Evolutionary conservation across 2,888 invertebrate genomes (phyloP).

Genomic region (Paralinhomoeus sp.): DNA sequence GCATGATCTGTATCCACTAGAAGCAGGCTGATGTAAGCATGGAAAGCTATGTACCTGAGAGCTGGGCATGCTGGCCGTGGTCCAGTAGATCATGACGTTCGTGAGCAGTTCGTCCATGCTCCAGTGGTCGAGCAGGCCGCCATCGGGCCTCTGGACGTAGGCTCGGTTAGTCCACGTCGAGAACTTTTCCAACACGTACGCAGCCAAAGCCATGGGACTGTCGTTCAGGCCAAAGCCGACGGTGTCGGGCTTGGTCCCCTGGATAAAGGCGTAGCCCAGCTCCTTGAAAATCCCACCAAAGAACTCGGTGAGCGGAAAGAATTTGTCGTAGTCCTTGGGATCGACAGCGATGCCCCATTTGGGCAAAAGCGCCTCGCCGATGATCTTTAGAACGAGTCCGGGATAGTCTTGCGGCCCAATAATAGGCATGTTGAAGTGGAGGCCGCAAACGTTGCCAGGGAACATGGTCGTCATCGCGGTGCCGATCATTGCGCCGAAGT

Average conservation of each 20-base stretch:
- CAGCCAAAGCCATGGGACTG: conserved; percentile 61
- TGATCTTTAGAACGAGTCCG: conserved; percentile 9
- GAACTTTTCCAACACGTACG: conserved; percentile 72
- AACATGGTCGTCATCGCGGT: conserved; percentile 39
- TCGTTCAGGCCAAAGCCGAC: conserved; percentile 41
- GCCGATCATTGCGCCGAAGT: conserved; percentile 48
- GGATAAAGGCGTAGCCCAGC: conserved; percentile 43
- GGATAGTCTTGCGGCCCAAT: conserved; percentile 1
- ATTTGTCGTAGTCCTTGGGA: conserved; percentile 12
- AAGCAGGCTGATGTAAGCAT: too few relatives aligned
- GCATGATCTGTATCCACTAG: too few relatives aligned
- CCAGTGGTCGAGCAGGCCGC: conserved; percentile 39
- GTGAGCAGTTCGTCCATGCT: conserved; percentile 47
- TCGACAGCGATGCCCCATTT: conserved; percentile 15
- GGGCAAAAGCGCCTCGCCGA: conserved; percentile 18
- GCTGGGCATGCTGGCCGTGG: conserved; percentile 26
- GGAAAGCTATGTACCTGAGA: too few relatives aligned
- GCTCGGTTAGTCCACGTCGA: conserved; percentile 41
- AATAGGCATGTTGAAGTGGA: conserved; percentile 39
- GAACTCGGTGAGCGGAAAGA: conserved; percentile 18
- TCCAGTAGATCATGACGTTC: conserved; percentile 61
- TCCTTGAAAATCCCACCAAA: conserved; percentile 26
- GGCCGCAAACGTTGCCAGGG: conserved; percentile 35
- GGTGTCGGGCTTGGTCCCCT: conserved; percentile 69
- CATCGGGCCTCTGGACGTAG: conserved; percentile 37